Base-by-base conservation (phyloP, 2,797 vertebrate species). In the Avahi laniger region DNA sequence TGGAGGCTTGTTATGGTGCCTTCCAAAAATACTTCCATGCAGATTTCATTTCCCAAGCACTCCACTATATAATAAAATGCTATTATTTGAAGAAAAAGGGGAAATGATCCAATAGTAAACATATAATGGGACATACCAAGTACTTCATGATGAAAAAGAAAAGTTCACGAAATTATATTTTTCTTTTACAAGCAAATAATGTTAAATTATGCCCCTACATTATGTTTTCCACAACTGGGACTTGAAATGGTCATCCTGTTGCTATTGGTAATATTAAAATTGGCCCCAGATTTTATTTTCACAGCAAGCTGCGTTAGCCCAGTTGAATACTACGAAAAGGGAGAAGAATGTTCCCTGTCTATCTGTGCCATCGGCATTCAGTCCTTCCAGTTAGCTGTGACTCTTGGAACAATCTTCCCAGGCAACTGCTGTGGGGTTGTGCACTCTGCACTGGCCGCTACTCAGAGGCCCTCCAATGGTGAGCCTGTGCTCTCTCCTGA, bases 21-120 rank as follows among this genome's bases (percentile, higher is more conserved):
- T 85, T 87, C 70, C 59, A 73, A 93, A 95, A 93, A 96, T 70
- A 84, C 0, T 80, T 5, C 61, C 78, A 33, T 69, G 43, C 54
- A 95, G 54, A 94, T 91, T 93, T 88, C 50, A 89, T 79, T 85
- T 87, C 63, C 69, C 41, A 84, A 88, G 70, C 75, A 86, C 85
- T 83, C 69, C 22, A 59, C 33, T 78, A 73, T 52, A 79, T 61
- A 92, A 91, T 33, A 89, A 93, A 93, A 96, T 82, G 43, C 70
- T 75, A 35, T 78, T 43, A 89, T 96, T 92, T 96, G 52, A 94
- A 61, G 88, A 43, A 70, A 94, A 84, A 30, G 6, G 54, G 70
- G 18, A 89, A 92, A 43, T 84, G 50, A 75, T 35, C 33, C 75
- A 91, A 52, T 26, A 89, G 61, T 50, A 90, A 90, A 90, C 20